Evolutionary conservation across 2,888 invertebrate species (phyloP).

Genomic region (Drosophila limbata): DNA sequence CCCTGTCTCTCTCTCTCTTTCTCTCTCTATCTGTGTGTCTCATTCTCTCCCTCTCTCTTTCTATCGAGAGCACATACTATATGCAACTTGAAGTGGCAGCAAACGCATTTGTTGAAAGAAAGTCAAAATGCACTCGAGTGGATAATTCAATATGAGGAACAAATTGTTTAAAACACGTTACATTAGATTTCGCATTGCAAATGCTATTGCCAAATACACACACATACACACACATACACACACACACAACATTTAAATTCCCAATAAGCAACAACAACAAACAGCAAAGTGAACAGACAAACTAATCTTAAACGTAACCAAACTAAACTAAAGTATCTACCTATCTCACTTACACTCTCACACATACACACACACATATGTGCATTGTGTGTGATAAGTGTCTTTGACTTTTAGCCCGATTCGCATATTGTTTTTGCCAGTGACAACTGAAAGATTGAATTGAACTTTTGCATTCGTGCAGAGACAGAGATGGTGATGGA

Average conservation of each 20-base stretch:
- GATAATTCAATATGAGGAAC: conserved; percentile 78
- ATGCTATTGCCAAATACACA: conserved; percentile 48
- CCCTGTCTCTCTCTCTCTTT: not conserved
- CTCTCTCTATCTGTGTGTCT: not conserved
- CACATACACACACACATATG: not conserved
- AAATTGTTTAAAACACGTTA: conserved; percentile 82
- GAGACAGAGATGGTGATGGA: conserved; percentile 15
- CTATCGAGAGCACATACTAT: not conserved
- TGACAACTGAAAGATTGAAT: conserved; percentile 83
- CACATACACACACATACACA: conserved; percentile 13
- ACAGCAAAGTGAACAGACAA: conserved; percentile 10
- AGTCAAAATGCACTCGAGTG: conserved; percentile 72
- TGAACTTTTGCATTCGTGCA: conserved; percentile 71
- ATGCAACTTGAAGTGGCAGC: conserved; percentile 14
- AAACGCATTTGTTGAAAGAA: conserved; percentile 30
- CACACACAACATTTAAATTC: conserved; percentile 53
- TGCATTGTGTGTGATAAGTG: not conserved
- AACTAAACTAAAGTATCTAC: conserved; percentile 36
- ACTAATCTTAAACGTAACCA: conserved; percentile 33
- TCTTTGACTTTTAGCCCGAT: conserved; percentile 18
- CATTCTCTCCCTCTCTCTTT: not conserved
- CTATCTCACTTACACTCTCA: not conserved
- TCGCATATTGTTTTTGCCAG: conserved; percentile 70
- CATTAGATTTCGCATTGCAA: conserved; percentile 74
- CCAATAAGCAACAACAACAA: conserved; percentile 39